A percentile compares a stretch with the other conserved stretches of the same genome.
These are phyloP conservation scores for Oryzias javanicus DNA, from an alignment of 2,113 vertebrate genomes.

Conservation along the genomic window DNA sequence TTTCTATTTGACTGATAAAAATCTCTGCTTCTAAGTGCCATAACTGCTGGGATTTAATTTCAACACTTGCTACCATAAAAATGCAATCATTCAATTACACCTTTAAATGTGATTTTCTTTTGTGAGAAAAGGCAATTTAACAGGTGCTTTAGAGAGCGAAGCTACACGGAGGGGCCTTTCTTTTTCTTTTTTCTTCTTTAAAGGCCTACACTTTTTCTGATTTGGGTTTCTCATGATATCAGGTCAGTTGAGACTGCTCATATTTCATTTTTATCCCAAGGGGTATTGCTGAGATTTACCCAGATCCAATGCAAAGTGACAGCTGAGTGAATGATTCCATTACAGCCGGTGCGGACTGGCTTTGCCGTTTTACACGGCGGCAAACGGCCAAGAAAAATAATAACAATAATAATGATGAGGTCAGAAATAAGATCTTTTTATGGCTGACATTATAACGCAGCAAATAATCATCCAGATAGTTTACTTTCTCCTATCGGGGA, in stretches of 20 bases:
- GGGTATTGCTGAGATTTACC: slow-evolving; percentile 35
- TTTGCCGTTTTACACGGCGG: slow-evolving; percentile 23
- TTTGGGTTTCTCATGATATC: slow-evolving; percentile 13
- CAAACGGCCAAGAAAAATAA: slow-evolving; percentile 9
- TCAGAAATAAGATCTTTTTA: slow-evolving; percentile 15
- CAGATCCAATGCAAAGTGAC: slow-evolving; percentile 57
- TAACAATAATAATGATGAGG: slow-evolving; percentile 25
- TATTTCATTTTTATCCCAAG: slow-evolving; percentile 38
- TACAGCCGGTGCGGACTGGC: slow-evolving; percentile 23
- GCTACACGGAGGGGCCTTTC: slow-evolving; percentile 1
- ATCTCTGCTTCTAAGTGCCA: slow-evolving; percentile 26
- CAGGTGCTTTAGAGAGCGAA: slow-evolving; percentile 26
- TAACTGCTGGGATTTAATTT: slow-evolving; percentile 31
- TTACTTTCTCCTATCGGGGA: slow-evolving; percentile 9
- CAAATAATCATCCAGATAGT: slow-evolving; percentile 13
- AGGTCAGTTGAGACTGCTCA: slow-evolving; percentile 22
- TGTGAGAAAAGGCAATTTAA: slow-evolving; percentile 57
- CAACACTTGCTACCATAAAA: slow-evolving; percentile 23
- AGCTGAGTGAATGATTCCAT: slow-evolving; percentile 56
- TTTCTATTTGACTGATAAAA: slow-evolving; percentile 10
- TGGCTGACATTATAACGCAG: slow-evolving; percentile 3
- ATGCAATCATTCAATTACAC: slow-evolving; percentile 60
- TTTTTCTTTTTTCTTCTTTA: slow-evolving; percentile 11
- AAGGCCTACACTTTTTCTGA: slow-evolving; percentile 5
- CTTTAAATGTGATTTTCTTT: slow-evolving; percentile 59